Conservation (phyloP, 2,888 invertebrate genomes). For the Drosophila subquinaria region DNA sequence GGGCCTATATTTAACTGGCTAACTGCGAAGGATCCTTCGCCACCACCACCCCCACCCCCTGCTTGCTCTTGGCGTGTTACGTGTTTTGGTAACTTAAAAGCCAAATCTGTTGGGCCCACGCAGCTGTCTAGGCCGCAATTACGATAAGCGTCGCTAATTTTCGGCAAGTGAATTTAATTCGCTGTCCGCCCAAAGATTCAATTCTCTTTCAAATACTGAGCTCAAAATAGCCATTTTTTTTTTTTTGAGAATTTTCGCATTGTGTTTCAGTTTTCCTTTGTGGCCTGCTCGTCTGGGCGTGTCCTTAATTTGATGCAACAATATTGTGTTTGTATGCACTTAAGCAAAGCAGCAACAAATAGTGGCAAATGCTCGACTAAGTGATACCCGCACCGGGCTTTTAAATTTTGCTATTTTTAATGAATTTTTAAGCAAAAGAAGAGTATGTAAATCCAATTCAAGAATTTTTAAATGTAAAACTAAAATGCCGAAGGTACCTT, state of each 20-base stretch:
- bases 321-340: slow-evolving; percentile 32
- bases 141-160: slow-evolving; percentile 66
- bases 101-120: slow-evolving; percentile 50
- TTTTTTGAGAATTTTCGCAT: slow-evolving; percentile 24
- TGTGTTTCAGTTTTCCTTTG: slow-evolving; percentile 36
- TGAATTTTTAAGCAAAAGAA: too few species aligned
- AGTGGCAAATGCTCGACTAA: neutral
- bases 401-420: too few species aligned
- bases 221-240: neutral
- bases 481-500: neutral
- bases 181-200: slow-evolving; percentile 53
- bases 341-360: neutral
- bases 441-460: too few species aligned
- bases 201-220: slow-evolving; percentile 36
- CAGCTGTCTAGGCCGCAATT: slow-evolving; percentile 50
- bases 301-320: slow-evolving; percentile 36
- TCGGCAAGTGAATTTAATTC: slow-evolving; percentile 66
- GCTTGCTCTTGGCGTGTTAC: slow-evolving; percentile 47
- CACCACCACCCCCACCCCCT: neutral
- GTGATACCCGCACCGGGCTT: neutral
- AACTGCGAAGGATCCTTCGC: neutral
- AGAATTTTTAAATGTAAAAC: neutral
- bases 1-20: slow-evolving; percentile 51
- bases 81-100: slow-evolving; percentile 66
- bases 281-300: slow-evolving; percentile 35